Conservation (phyloP, 2,888 invertebrate genomes). For the Caenorhabditis panamensis region DNA sequence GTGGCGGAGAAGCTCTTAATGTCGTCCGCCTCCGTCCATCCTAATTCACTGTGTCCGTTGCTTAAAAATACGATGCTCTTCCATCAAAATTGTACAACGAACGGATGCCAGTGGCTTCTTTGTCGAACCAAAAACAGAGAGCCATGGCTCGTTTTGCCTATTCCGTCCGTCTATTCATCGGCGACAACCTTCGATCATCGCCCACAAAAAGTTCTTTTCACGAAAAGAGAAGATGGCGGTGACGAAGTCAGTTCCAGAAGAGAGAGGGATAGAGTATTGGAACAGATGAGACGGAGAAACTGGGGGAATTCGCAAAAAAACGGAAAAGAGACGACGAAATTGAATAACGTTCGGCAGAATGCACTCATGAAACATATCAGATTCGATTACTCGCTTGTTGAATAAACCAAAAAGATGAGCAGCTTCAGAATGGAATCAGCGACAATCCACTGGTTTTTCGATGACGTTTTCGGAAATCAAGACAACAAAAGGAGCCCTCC, state of each 20-base stretch:
- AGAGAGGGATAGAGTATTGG: background rate
- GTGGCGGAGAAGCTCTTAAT: conserved; percentile 7
- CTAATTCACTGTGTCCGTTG: background rate
- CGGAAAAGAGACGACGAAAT: conserved; percentile 5
- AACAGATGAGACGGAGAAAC: background rate
- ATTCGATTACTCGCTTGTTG: conserved; percentile 20
- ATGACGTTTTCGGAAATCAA: background rate
- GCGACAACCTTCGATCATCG: conserved; percentile 18
- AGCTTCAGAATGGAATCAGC: background rate
- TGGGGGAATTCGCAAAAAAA: background rate
- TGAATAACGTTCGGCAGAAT: conserved; percentile 41
- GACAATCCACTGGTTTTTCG: background rate
- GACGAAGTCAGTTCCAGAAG: conserved; percentile 37
- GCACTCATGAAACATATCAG: conserved; percentile 49
- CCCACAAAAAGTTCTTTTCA: background rate
- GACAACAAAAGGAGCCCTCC: conserved; percentile 2
- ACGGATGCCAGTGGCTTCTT: background rate
- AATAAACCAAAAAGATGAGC: background rate
- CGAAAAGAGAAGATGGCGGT: background rate
- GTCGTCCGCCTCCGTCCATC: conserved; percentile 25
- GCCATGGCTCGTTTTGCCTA: background rate
- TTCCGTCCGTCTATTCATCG: background rate
- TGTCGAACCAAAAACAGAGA: conserved; percentile 33
- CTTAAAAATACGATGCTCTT: background rate
- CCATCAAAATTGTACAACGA: conserved; percentile 25